A percentile compares a stretch with the other conserved stretches of the same genome.
phyloP scores from a whole-genome alignment of 2,113 vertebrate genomes.

The Oreocharis arfaki region DNA sequence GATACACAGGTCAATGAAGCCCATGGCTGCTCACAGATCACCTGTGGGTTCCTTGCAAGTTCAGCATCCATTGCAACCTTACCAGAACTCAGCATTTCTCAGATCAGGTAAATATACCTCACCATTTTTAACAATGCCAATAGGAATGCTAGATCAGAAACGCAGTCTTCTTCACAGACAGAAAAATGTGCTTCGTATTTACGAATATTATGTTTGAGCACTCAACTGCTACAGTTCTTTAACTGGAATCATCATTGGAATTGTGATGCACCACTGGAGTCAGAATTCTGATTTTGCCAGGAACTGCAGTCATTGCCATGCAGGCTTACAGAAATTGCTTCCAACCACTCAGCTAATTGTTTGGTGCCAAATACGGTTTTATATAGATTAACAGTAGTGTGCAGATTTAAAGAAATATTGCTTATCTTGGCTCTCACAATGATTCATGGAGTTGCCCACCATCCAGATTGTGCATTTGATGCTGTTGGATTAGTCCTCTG shows the following conservation, averaged over 20 bases:
- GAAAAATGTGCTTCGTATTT: neutral
- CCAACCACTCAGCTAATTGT: neutral
- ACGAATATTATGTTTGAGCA: neutral
- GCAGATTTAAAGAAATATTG: neutral
- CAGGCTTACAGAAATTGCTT: neutral
- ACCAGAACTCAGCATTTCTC: neutral
- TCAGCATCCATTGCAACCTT: neutral
- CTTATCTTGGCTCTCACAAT: neutral
- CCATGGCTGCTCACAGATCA: neutral
- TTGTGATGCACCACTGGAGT: neutral
- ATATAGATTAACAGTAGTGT: neutral
- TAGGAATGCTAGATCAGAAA: neutral
- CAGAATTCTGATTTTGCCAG: neutral
- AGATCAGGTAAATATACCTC: neutral
- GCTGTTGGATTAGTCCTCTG: neutral
- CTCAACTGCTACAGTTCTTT: neutral
- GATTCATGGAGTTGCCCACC: neutral
- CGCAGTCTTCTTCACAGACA: neutral
- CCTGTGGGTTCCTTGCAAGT: neutral
- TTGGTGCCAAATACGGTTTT: neutral
- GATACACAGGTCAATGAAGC: neutral
- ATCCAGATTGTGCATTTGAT: neutral
- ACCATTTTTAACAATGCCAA: neutral
- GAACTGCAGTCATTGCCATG: neutral
- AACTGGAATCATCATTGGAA: neutral